phyloP scores from a whole-genome alignment of 2,113 vertebrate genomes.

The Mandrillus leucophaeus region DNA sequence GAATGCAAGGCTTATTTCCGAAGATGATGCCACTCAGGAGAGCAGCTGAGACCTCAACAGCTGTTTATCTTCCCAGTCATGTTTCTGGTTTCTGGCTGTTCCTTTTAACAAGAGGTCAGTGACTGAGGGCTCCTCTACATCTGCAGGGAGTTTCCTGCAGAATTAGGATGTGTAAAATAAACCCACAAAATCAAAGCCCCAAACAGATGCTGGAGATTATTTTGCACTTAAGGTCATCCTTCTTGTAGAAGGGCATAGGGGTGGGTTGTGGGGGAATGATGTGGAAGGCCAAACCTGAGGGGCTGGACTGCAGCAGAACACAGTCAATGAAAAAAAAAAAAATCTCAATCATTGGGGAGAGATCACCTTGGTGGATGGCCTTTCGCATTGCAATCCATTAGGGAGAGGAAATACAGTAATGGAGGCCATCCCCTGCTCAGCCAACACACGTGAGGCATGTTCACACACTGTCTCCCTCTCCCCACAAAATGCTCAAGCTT shows the following conservation, averaged over 20 bases:
- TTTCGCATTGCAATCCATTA: not conserved
- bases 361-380: not conserved
- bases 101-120: conserved; percentile 71
- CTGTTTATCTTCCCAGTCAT: conserved; percentile 43
- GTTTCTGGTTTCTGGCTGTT: conserved; percentile 70
- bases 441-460: not conserved
- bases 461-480: no score
- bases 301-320: not conserved
- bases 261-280: not conserved
- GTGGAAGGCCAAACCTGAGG: not conserved
- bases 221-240: conserved; percentile 19
- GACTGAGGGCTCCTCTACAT: conserved; percentile 50
- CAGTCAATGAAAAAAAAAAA: not conserved
- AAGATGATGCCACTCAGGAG: not conserved
- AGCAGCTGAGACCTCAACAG: conserved; percentile 37
- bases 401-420: not conserved
- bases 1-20: not conserved
- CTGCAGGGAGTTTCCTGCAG: conserved; percentile 67
- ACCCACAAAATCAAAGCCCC: conserved; percentile 52
- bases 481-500: not conserved
- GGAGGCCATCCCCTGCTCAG: not conserved
- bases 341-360: not conserved
- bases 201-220: conserved; percentile 1
- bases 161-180: conserved; percentile 63
- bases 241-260: not conserved